phyloP scores from a whole-genome alignment of 2,888 invertebrate genomes.

The Leptinotarsa juncta region DNA sequence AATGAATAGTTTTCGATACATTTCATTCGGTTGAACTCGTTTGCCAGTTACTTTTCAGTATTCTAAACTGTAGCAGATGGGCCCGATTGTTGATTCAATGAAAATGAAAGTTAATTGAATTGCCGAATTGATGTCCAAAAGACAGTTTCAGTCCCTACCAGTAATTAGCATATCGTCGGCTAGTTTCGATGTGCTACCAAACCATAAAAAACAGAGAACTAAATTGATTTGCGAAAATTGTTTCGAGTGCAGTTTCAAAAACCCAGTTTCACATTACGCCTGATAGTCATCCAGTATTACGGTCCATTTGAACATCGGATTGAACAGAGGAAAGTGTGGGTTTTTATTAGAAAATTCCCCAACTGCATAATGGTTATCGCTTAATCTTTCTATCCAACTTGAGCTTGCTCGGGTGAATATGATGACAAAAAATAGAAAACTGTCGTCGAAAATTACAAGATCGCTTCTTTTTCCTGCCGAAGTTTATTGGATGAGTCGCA shows the following conservation, averaged over 20 bases:
- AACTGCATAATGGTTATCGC: conserved; percentile 1
- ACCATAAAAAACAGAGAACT: conserved; percentile 14
- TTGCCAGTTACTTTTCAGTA: background rate
- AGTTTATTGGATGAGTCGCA: background rate
- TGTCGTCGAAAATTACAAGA: background rate
- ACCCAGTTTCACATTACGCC: background rate
- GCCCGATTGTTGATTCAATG: background rate
- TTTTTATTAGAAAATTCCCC: background rate
- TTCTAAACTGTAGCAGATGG: background rate
- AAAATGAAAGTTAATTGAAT: background rate
- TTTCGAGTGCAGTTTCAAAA: background rate
- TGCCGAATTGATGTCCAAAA: conserved; percentile 6
- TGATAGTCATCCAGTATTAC: background rate
- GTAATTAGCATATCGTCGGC: conserved; percentile 13
- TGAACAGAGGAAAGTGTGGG: background rate
- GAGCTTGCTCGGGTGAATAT: background rate
- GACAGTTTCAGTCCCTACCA: background rate
- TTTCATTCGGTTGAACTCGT: background rate
- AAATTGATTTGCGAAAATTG: conserved; percentile 12
- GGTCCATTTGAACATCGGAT: background rate
- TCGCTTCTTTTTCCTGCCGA: background rate
- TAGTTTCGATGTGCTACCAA: conserved; percentile 8
- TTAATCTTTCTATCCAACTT: background rate
- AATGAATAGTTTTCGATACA: no score
- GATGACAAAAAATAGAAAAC: background rate